Evolutionary conservation across 2,888 invertebrate species (phyloP).

Genomic region (Heteromyza rotundicornis): DNA sequence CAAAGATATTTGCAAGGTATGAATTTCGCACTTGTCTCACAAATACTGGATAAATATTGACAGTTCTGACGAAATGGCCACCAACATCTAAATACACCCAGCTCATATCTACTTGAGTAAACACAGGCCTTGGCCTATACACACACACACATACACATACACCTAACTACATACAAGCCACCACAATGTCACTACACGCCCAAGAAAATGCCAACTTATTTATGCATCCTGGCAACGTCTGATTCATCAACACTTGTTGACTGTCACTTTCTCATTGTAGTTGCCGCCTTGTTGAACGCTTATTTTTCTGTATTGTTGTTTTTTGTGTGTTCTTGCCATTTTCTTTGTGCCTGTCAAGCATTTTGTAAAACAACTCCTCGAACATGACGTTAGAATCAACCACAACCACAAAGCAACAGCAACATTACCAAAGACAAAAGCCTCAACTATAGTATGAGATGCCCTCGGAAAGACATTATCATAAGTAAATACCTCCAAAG

Average conservation of each 20-base stretch:
- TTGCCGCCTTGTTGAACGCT: not conserved
- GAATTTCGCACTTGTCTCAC: no score
- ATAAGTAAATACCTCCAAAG: conserved; percentile 6
- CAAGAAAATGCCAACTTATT: conserved; percentile 1
- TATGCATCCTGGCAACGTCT: not conserved
- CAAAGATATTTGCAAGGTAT: no score
- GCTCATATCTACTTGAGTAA: not conserved
- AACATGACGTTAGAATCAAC: not conserved
- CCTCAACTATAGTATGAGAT: not conserved
- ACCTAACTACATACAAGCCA: not conserved
- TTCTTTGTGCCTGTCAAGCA: not conserved
- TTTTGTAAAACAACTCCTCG: not conserved
- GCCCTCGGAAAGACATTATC: conserved; percentile 1
- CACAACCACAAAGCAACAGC: not conserved
- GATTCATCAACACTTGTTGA: not conserved
- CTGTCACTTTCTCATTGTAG: not conserved
- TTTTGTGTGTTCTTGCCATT: not conserved
- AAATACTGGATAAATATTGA: no score
- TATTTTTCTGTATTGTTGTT: not conserved
- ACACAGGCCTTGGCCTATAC: not conserved
- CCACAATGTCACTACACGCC: not conserved
- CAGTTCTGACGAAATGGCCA: no score
- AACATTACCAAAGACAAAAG: conserved; percentile 2
- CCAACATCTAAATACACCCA: not conserved
- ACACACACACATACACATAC: not conserved